Percentiles rank a stretch among this genome's conserved stretches.
phyloP scores from a whole-genome alignment of 2,888 invertebrate genomes.

The Torymus texanus region DNA sequence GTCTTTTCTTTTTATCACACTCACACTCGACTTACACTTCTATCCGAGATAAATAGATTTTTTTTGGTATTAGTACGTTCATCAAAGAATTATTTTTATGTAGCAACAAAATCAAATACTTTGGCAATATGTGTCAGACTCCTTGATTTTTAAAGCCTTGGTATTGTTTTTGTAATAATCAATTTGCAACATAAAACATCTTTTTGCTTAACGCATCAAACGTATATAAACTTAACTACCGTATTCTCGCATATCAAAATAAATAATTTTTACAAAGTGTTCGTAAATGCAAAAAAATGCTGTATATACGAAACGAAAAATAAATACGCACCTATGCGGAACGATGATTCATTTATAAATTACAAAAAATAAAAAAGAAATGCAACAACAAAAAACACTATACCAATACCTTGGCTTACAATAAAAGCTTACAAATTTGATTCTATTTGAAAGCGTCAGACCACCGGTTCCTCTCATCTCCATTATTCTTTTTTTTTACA shows the following conservation, averaged over 20 bases:
- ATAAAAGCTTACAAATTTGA: conserved; percentile 56
- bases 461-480: conserved; percentile 22
- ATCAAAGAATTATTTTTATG: conserved; percentile 46
- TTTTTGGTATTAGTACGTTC: conserved; percentile 61
- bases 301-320: conserved; percentile 10
- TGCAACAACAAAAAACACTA: conserved; percentile 1
- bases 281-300: conserved; percentile 19
- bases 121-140: conserved; percentile 75
- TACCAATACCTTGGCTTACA: conserved; percentile 54
- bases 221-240: conserved; percentile 16
- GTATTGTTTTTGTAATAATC: conserved; percentile 59
- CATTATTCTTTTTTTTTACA: conserved; percentile 35
- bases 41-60: conserved; percentile 63
- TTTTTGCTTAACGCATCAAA: neutral
- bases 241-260: conserved; percentile 10
- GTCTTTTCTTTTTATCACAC: conserved; percentile 60
- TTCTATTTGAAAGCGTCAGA: conserved; percentile 55
- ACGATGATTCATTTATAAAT: neutral
- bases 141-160: conserved; percentile 70
- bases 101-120: conserved; percentile 65
- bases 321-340: conserved; percentile 3
- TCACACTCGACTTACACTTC: conserved; percentile 58
- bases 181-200: conserved; percentile 11
- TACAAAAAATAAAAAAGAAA: conserved; percentile 21
- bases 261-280: neutral